A percentile compares a stretch with the other conserved stretches of the same genome.
Conservation (phyloP, 2,797 vertebrate species). For the Lepus townsendii region DNA sequence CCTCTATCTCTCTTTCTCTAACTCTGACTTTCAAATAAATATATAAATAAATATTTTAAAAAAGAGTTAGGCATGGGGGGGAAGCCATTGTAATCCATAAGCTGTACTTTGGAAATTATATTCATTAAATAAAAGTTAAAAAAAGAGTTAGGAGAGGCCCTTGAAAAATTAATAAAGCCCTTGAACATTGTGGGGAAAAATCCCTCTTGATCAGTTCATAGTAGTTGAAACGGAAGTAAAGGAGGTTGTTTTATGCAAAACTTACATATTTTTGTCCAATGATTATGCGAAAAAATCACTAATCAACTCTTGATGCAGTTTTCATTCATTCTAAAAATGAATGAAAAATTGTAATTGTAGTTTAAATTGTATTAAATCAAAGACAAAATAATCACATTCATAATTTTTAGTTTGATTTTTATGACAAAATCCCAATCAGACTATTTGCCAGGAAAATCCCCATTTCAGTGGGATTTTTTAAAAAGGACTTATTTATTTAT, state of each 20-base stretch:
- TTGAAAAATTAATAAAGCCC: background rate
- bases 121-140: too few relatives aligned
- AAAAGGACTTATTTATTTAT: too few relatives aligned
- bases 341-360: conserved; percentile 5
- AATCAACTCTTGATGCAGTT: background rate
- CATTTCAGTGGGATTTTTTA: background rate
- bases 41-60: too few relatives aligned
- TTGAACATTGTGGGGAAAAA: background rate
- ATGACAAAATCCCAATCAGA: background rate
- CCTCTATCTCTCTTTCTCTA: too few relatives aligned
- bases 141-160: background rate
- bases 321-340: conserved; percentile 32
- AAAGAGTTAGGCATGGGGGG: too few relatives aligned
- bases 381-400: conserved; percentile 20
- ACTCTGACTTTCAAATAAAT: too few relatives aligned
- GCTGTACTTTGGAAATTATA: too few relatives aligned
- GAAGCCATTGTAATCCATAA: too few relatives aligned
- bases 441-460: background rate
- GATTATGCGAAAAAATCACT: background rate
- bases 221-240: background rate
- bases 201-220: background rate
- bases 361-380: conserved; percentile 46
- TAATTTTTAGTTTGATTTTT: background rate
- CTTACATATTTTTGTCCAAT: background rate
- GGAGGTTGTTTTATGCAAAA: background rate